Evolutionary conservation across 1,140 invertebrate species (phyloP).

Genomic region (Bombus ignitus): DNA sequence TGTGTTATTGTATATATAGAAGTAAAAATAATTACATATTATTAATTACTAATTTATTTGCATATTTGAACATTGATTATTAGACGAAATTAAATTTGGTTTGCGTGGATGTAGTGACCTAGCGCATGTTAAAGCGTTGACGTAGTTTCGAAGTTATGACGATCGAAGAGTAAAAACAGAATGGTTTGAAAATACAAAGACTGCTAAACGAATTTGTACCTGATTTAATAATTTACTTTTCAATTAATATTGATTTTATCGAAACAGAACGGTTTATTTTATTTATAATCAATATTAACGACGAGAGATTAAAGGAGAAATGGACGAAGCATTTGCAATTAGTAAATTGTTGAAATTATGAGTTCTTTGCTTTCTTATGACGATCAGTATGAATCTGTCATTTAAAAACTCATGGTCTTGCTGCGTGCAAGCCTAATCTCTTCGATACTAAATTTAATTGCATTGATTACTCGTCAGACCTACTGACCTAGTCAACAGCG

Average conservation of each 20-base stretch:
- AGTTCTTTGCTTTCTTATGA: neutral
- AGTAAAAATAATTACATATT: no score
- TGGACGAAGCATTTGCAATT: no score
- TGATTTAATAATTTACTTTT: neutral
- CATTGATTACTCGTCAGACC: slow-evolving; percentile 1
- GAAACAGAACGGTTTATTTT: neutral
- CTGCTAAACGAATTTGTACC: neutral
- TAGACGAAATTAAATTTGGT: neutral
- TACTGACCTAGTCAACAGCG: neutral
- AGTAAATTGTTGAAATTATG: no score
- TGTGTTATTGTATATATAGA: no score
- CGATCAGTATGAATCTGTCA: neutral
- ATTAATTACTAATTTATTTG: neutral
- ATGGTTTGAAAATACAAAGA: neutral
- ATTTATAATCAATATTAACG: neutral
- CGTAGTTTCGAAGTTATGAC: neutral
- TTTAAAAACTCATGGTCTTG: neutral
- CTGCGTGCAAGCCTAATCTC: neutral
- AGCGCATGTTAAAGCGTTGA: neutral
- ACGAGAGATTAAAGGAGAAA: neutral
- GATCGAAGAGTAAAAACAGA: neutral
- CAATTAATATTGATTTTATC: neutral
- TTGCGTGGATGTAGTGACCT: neutral
- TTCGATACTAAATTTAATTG: slow-evolving; percentile 15
- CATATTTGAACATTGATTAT: neutral